Base-by-base conservation (phyloP, 2,113 vertebrate genomes). In the Scortum barcoo region DNA sequence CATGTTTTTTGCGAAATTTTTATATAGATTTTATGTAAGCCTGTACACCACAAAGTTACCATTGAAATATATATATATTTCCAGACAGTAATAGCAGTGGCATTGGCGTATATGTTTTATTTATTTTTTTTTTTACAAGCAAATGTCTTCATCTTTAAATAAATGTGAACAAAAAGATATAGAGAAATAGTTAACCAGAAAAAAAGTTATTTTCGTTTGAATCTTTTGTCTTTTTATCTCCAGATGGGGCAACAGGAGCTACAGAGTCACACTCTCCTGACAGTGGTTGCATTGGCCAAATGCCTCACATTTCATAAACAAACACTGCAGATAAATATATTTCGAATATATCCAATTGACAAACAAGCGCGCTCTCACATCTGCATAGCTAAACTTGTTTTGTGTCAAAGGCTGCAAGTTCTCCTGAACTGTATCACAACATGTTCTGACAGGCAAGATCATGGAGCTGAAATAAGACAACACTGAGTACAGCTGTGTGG, bases 391-490 rank as follows among this genome's bases (percentile, higher is more conserved):
- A 81, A 79, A 70, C 51, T 28, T 24, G 58, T 69, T 36, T 36
- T 19, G 54, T 72, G 70, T 89, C 58, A 86, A 79, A 80, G 68
- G 77, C 48, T 81, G 63, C 44, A 50, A 72, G 74, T 54, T 72
- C 54, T 42, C n/a, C 60, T 3, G 30, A 0, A 5, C 73, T 83
- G 68, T 70, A 78, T 65, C 57, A 16, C 40, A 33, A 75, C 78
- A 26, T 81, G 82, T 72, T 26, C 22, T 54, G 56, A 80, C 88
- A 86, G 74, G 84, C 73, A 13, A 7, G 50, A 72, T 80, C 44
- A 68, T 30, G 26, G 33, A 60, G 28, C 38, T 61, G 11, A 78
- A 66, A 26, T 44, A 6, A 73, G 72, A 66, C 53, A 30, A 58
- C 57, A 13, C 50, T 54, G 20, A 28, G 66, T 40, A 51, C 60